Evolutionary conservation across 2,888 invertebrate species (phyloP), one percentile per base, ranked within the genome.

Genomic region (Eugnorisma glareosa): DNA sequence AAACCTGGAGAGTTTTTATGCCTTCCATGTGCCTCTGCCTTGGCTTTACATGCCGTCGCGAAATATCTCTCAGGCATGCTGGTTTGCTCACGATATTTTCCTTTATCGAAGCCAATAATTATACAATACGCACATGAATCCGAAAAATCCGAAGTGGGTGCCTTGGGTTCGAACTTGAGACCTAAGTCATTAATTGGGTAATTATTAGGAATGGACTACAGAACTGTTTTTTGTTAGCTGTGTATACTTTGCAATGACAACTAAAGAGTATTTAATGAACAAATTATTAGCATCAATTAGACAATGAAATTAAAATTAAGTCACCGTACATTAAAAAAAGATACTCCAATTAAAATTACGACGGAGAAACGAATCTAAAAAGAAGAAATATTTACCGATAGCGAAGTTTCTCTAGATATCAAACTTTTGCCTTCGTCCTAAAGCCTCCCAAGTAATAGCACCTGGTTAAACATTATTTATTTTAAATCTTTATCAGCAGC

Each of bases 401-500:
- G 59, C 57, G 24, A 70, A 70, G 24, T 84, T 75, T 35, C 2
- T 7, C 28, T 31, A 63, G 63, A 70, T 69, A 28, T 43, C 24
- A 75, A 84, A 81, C 51, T 75, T 84, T 67, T 54, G 18, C 40
- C 54, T 54, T 28, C 54, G 35, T 43, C 18, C 43, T 73, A 57
- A 68, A 69, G 21, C 68, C 57, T 67, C 40, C 40, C 4, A 69
- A 72, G 61, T 45, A 63, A 48, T 61, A 59, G 35, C 79, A 75
- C 75, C 77, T 88, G 87, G 78, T 82, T 85, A 75, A 82, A 73
- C 61, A 67, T 70, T 71, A 83, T 89, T 89, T 88, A 87, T 82
- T 75, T 75, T 79, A 84, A 88, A 89, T 88, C 88, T 87, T 87
- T 87, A 89, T 86, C 81, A 83, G 82, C 73, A 64, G 70, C 88